Conservation (phyloP, 1,140 invertebrate genomes). For the Phenacoccus solenopsis region DNA sequence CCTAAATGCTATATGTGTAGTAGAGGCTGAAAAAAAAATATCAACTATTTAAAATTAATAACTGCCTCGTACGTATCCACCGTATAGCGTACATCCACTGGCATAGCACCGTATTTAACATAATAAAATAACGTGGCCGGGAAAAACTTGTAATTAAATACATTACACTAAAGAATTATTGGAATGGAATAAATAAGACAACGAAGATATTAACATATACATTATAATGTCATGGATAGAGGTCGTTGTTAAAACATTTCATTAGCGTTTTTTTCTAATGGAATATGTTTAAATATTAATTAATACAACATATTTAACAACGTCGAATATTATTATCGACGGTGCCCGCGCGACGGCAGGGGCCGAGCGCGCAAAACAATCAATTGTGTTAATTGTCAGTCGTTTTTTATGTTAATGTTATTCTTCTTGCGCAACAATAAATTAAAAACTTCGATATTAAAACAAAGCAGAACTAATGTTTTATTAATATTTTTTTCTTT, state of each 20-base stretch:
- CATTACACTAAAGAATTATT: slow-evolving; percentile 17
- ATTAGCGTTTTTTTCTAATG: slow-evolving; percentile 17
- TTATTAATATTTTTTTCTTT: slow-evolving; percentile 10
- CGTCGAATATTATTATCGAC: slow-evolving; percentile 11
- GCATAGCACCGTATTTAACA: background rate
- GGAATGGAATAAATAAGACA: slow-evolving; percentile 15
- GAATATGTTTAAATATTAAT: slow-evolving; percentile 18
- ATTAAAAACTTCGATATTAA: slow-evolving; percentile 18
- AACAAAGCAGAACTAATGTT: slow-evolving; percentile 14
- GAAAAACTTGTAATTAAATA: slow-evolving; percentile 16
- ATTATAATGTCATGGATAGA: slow-evolving; percentile 16
- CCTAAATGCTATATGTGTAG: too few relatives aligned
- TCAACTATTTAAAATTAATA: slow-evolving; percentile 1
- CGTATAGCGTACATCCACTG: background rate
- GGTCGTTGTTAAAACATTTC: slow-evolving; percentile 17
- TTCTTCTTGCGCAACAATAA: slow-evolving; percentile 17
- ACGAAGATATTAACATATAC: slow-evolving; percentile 16
- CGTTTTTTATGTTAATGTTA: slow-evolving; percentile 16
- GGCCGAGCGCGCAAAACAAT: background rate
- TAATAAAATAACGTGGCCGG: background rate
- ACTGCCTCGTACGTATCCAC: background rate
- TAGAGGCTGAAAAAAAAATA: background rate
- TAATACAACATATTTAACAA: slow-evolving; percentile 18
- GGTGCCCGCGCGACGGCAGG: background rate
- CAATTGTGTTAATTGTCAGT: slow-evolving; percentile 15